Evolutionary conservation across 2,888 invertebrate genomes (phyloP).

Genomic region (Erannis defoliaria): DNA sequence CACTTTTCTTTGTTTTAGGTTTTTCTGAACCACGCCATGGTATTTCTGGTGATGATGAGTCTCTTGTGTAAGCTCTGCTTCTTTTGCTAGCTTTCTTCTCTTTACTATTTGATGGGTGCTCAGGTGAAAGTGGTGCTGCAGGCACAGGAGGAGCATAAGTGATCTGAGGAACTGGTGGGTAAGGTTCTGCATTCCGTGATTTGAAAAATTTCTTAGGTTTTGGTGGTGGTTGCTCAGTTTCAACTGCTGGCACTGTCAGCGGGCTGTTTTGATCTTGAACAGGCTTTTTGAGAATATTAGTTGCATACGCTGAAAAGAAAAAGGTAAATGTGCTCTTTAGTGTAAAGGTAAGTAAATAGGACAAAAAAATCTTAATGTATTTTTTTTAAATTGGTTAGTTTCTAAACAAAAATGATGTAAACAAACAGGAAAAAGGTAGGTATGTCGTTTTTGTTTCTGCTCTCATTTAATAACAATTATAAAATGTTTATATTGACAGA

Average conservation of each 20-base stretch:
- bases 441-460: neutral
- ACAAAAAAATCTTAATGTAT: too few relatives aligned
- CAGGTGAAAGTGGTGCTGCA: slow-evolving; percentile 78
- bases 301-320: slow-evolving; percentile 76
- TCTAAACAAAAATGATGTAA: neutral
- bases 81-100: slow-evolving; percentile 75
- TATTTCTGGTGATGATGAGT: slow-evolving; percentile 81
- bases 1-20: slow-evolving; percentile 72
- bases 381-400: too few relatives aligned
- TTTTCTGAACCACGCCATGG: slow-evolving; percentile 79
- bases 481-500: neutral
- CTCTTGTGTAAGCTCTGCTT: slow-evolving; percentile 74
- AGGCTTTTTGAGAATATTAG: slow-evolving; percentile 75
- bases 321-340: slow-evolving; percentile 16
- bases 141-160: slow-evolving; percentile 82
- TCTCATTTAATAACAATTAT: neutral
- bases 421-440: neutral
- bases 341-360: neutral
- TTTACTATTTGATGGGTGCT: slow-evolving; percentile 74
- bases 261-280: slow-evolving; percentile 85
- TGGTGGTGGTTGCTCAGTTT: slow-evolving; percentile 84
- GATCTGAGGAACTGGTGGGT: slow-evolving; percentile 84
- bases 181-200: slow-evolving; percentile 90
- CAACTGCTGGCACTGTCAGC: slow-evolving; percentile 83
- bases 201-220: slow-evolving; percentile 97